Percentiles rank a stretch among this genome's conserved stretches.
Conservation (phyloP, 1,140 invertebrate genomes). For the Asobara japonica region DNA sequence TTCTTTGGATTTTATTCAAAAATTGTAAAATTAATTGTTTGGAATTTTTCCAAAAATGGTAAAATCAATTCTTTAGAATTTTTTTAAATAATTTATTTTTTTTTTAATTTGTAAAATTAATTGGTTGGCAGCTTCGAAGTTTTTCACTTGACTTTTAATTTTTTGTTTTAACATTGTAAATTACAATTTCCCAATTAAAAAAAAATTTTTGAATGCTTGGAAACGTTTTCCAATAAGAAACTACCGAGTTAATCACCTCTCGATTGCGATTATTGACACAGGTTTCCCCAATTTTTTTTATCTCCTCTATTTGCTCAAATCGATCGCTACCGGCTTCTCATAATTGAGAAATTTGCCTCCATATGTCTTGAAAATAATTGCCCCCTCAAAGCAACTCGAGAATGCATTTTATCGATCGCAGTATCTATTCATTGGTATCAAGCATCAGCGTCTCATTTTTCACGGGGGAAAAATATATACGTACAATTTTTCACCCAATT, state of each 20-base stretch:
- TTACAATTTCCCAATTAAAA: no score
- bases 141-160: no score
- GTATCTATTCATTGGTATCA: background rate
- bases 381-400: background rate
- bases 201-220: no score
- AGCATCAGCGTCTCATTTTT: background rate
- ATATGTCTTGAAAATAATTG: background rate
- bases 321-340: background rate
- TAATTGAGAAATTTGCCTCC: background rate
- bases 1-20: no score
- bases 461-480: background rate
- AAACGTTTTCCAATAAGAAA: no score
- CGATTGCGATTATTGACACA: background rate
- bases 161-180: no score
- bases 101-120: no score
- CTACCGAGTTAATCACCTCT: background rate
- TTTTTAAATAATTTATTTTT: no score
- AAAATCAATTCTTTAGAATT: no score
- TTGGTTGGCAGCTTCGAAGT: no score
- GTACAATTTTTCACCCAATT: background rate
- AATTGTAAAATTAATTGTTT: no score
- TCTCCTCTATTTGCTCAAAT: background rate
- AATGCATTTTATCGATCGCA: slow-evolving; percentile 10
- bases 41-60: no score
- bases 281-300: background rate